These are phyloP conservation scores for Oligia strigilis DNA, from an alignment of 2,888 invertebrate genomes.

Conservation along the genomic window DNA sequence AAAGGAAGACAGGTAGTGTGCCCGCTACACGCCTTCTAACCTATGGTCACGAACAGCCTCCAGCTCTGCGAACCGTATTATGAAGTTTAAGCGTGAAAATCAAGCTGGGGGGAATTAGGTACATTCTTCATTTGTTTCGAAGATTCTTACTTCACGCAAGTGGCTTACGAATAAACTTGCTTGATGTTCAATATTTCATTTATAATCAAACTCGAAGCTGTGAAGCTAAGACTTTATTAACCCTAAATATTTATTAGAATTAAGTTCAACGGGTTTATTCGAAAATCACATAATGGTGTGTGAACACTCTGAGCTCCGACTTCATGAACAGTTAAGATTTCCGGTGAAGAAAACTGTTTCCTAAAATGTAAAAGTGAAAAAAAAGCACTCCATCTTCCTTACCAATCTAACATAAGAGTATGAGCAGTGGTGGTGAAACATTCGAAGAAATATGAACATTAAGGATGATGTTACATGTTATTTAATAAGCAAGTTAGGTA, in stretches of 20 bases:
- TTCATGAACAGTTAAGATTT: neutral
- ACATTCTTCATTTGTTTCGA: constrained; percentile 11
- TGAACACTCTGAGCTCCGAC: neutral
- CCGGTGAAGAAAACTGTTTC: neutral
- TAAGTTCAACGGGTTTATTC: too few species aligned
- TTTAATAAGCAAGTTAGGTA: neutral
- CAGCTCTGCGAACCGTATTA: constrained; percentile 57
- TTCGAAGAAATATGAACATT: too few species aligned
- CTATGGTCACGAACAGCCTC: constrained; percentile 50
- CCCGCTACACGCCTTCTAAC: constrained; percentile 48
- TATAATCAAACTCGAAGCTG: neutral
- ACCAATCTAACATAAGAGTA: neutral
- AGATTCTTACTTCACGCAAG: neutral
- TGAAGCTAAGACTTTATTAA: neutral
- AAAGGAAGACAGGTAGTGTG: constrained; percentile 64
- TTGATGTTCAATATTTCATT: neutral
- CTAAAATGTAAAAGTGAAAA: neutral
- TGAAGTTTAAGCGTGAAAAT: constrained; percentile 54
- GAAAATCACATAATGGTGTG: too few species aligned
- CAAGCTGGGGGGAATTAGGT: constrained; percentile 23
- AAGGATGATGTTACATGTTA: too few species aligned
- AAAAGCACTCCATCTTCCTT: neutral
- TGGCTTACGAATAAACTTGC: neutral
- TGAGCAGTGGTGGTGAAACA: too few species aligned
- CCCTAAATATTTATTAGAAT: neutral